Base-by-base conservation (phyloP, 2,113 vertebrate genomes). In the Silurus asotus region DNA sequence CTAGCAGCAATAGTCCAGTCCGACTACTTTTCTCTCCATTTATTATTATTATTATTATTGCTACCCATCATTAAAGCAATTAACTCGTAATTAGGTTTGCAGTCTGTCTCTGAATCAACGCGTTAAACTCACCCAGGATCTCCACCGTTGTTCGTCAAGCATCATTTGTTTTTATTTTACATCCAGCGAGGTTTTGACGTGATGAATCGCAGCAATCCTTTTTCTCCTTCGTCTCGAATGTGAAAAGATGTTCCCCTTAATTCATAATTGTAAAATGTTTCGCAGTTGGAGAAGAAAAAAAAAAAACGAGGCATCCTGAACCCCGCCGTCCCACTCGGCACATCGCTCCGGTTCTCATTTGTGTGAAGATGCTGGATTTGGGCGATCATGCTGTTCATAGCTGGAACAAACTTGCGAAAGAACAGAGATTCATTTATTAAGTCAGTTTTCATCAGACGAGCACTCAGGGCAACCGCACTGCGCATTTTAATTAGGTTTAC, bases 21-120 rank as follows among this genome's bases (percentile, higher is more conserved):
- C 19, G 25, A 58, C 48, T 17, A 4, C 13, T 65, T 82, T 53
- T 19, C 45, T 48, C 23, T 45, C 19, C 28, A 14, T 23, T 37
- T n/a, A 65, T 10, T n/a, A 48, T 51, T 13, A 28, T 3, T 64
- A 4, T 56, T 79, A 19, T 8, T 19, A 59, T 80, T 81, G 37
- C 37, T 37, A 37, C 20, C 79, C 23, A 51, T 11, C 61, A 65
- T 65, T 65, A 61, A 25, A 82, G 61, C 28, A 28, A 82, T 65
- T 53, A 82, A 65, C 61, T 51, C 65, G 61, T 82, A 65, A 65
- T 82, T 65, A 53, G 37, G 45, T 64, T 53, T 53, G 13, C 59
- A 64, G 53, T 82, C 80, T 65, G 80, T 81, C 79, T 15, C n/a
- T 64, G 79, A 48, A 49, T 82, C 53, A 82, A n/a, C 28, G 80